phyloP scores from a whole-genome alignment of 1,140 invertebrate genomes.

The Bombyx mori region ASM3026992v2 NC_085126.1:894001-894500 shows the following conservation, averaged over 20 bases:
- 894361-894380: slow-evolving; percentile 24
- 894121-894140: slow-evolving; percentile 29
- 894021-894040: slow-evolving; percentile 11
- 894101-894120: slow-evolving; percentile 37
- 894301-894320: slow-evolving; percentile 29
- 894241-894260: slow-evolving; percentile 53
- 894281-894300: slow-evolving; percentile 31
- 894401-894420: slow-evolving; percentile 37
- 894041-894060: slow-evolving; percentile 25
- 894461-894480: neutral
- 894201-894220: slow-evolving; percentile 23
- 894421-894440: slow-evolving; percentile 26
- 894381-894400: slow-evolving; percentile 42
- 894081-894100: slow-evolving; percentile 36
- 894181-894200: slow-evolving; percentile 37
- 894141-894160: slow-evolving; percentile 26
- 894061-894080: slow-evolving; percentile 38
- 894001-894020: slow-evolving; percentile 3
- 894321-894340: slow-evolving; percentile 32
- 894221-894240: slow-evolving; percentile 44
- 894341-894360: slow-evolving; percentile 12
- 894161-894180: slow-evolving; percentile 48
- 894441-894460: slow-evolving; percentile 44
- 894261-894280: slow-evolving; percentile 46
- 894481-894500: too few species aligned